Evolutionary conservation across 1,140 invertebrate species (phyloP), one percentile per base, ranked within the genome.

Genomic region (Drosophila carrolli): DNA sequence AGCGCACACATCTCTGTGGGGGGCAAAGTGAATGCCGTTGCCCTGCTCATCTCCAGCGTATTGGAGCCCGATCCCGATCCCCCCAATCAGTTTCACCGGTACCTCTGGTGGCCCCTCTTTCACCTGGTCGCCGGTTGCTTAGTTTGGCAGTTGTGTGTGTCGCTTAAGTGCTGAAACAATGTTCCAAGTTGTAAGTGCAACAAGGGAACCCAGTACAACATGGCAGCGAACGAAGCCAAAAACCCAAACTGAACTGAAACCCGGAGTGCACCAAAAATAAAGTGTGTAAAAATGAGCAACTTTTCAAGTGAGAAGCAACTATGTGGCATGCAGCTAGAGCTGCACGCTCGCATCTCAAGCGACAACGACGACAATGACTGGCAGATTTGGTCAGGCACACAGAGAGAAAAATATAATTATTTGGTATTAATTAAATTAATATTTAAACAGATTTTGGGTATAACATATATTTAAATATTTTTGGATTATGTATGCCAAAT

Each of bases 161-260:
- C 84, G 84, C 84, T 84, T 89, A 89, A 89, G 84, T 89, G 84
- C 80, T 89, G 84, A 89, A 89, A 89, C 84, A 89, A 90, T 89
- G 84, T 89, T 89, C 77, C 85, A 78, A 89, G 80, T 89, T 89
- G 84, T 88, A 88, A 88, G 84, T 84, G 84, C 84, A 88, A 75
- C 82, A 76, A 77, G 55, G 60, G 77, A 68, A 56, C 51, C 41
- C 60, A 57, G 60, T 62, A 23, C 44, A 78, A 63, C 71, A 70
- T 72, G 57, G 59, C 55, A 66, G 65, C 23, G 59, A 68, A 54
- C 61, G 65, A 67, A 68, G 65, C 65, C 65, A 66, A 71, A 53
- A 68, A 29, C 65, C 51, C 62, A 23, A 68, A 50, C 58, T 56
- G 16, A 56, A 41, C 46, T 27, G 68, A 72, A 58, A 41, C 37